phyloP scores from a whole-genome alignment of 2,888 invertebrate species.

The Cephus pygmeus region DNA sequence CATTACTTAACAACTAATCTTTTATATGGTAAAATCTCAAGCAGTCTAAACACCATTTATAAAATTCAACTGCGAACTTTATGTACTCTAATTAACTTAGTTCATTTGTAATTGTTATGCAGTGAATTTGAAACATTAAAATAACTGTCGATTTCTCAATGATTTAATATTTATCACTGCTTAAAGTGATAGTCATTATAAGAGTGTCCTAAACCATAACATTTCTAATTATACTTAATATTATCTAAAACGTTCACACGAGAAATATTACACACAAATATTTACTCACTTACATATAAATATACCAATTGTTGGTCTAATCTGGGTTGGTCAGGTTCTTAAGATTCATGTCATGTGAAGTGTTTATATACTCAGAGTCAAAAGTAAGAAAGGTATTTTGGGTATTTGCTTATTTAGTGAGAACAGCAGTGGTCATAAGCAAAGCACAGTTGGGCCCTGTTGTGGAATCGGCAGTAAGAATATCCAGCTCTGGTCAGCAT shows the following conservation, averaged over 20 bases:
- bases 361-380: neutral
- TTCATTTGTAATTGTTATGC: neutral
- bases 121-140: neutral
- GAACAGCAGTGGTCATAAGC: conserved; percentile 37
- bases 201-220: neutral
- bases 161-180: neutral
- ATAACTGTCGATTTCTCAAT: neutral
- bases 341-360: neutral
- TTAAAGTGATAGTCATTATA: neutral
- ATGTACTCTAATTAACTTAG: neutral
- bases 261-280: too few species aligned
- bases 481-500: conserved; percentile 51
- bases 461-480: conserved; percentile 47
- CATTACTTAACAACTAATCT: neutral
- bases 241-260: neutral
- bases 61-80: neutral
- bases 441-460: conserved; percentile 52
- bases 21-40: neutral
- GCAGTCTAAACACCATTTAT: neutral
- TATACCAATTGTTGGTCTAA: neutral
- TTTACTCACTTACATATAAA: neutral
- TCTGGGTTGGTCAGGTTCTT: neutral
- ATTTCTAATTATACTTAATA: neutral
- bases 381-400: conserved; percentile 18
- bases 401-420: conserved; percentile 49